Percentiles rank a stretch among this genome's conserved stretches.
These are phyloP conservation scores for Lutjanus campechanus DNA, from an alignment of 2,797 vertebrate genomes.

Conservation along the genomic window DNA sequence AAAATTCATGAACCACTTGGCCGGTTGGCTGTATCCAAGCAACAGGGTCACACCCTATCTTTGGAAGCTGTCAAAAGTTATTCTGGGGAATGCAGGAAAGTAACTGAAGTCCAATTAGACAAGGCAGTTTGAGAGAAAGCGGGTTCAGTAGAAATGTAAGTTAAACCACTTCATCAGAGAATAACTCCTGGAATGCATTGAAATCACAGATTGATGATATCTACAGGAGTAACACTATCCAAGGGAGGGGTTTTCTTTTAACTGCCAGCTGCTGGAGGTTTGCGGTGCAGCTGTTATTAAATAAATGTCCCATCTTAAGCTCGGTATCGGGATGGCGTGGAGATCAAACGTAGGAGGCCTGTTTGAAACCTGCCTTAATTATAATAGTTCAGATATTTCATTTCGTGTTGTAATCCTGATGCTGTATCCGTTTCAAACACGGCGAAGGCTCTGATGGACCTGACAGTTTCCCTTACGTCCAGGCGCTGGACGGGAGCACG, in stretches of 20 bases:
- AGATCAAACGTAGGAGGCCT: slow-evolving; percentile 68
- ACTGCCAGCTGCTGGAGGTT: slow-evolving; percentile 75
- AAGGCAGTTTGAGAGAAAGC: slow-evolving; percentile 32
- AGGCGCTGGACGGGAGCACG: slow-evolving; percentile 55
- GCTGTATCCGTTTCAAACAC: slow-evolving; percentile 75
- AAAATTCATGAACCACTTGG: slow-evolving; percentile 15
- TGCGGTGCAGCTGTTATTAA: slow-evolving; percentile 79
- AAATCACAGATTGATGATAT: slow-evolving; percentile 77
- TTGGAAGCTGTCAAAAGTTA: slow-evolving; percentile 33
- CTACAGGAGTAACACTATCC: slow-evolving; percentile 66
- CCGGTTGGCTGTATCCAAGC: background rate
- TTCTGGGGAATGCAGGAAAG: slow-evolving; percentile 28
- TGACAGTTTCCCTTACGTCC: slow-evolving; percentile 68
- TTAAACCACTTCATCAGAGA: slow-evolving; percentile 50
- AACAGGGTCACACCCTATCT: slow-evolving; percentile 31
- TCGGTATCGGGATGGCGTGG: slow-evolving; percentile 55
- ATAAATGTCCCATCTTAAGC: slow-evolving; percentile 77
- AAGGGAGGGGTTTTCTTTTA: slow-evolving; percentile 70
- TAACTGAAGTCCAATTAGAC: slow-evolving; percentile 19
- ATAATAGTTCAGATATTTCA: slow-evolving; percentile 81
- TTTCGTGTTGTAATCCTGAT: slow-evolving; percentile 77
- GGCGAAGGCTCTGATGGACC: slow-evolving; percentile 46
- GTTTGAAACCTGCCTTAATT: slow-evolving; percentile 78
- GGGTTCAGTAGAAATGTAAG: slow-evolving; percentile 25
- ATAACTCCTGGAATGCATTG: slow-evolving; percentile 61